Base-by-base conservation (phyloP, 1,140 invertebrate genomes). In the Drosophila tani region DNA sequence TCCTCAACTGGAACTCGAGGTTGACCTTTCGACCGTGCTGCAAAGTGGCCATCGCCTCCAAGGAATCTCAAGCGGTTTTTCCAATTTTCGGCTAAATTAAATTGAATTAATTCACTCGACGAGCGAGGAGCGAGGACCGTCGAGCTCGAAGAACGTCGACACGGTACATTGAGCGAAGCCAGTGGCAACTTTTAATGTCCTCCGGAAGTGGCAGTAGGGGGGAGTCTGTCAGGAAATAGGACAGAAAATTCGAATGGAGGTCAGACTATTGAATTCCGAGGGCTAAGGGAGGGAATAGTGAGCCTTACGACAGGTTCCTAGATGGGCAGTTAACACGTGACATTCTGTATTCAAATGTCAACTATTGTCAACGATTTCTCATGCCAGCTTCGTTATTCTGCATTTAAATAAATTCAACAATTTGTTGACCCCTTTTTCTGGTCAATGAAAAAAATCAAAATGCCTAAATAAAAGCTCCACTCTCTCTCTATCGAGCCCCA, bases 21-120 rank as follows among this genome's bases (percentile, higher is more conserved):
- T 70, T 86, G 80, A 86, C 84, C 84, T 88, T 88, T 80, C 84
- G 76, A 83, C 80, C 76, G 75, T 47, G 49, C 80, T 53, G 57
- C 69, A 81, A 85, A 86, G 58, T 83, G 75, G 79, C 79, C 82
- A 74, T 81, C 56, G 47, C 75, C 32, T 47, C 60, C 40, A 29
- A 56, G 71, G 59, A 79, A 88, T 79, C 80, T 81, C 53, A 65
- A 76, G 70, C 81, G 82, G 79, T 79, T 86, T 86, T 86, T 87
- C 69, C 75, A 86, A 86, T 86, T 86, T 86, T 86, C 82, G 67
- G 70, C 82, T 88, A 86, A 86, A 86, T 86, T 85, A 85, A 86
- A 87, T 88, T 79, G 63, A 86, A 87, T 88, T 79, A 83, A 87
- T 87, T 83, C 80, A 88, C 81, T 87, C 64, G 38, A 75, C 69